Percentiles rank a stretch among this genome's conserved stretches.
These are phyloP conservation scores for Ardeotis arabs DNA, from an alignment of 2,113 vertebrate genomes.

Conservation along the genomic window DNA sequence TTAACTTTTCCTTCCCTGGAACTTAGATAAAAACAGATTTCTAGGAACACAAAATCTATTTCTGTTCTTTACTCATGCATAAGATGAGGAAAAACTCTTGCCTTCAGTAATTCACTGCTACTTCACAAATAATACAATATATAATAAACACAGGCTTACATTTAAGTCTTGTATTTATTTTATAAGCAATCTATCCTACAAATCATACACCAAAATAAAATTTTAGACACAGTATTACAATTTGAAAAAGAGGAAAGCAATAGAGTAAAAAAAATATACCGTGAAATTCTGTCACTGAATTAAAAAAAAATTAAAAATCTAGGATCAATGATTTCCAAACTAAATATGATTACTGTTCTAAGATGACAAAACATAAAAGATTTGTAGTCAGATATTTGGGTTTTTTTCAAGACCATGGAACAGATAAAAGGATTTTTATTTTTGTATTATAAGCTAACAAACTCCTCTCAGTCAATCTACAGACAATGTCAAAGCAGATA, in stretches of 20 bases:
- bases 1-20: neutral
- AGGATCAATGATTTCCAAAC: neutral
- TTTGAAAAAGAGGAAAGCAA: neutral
- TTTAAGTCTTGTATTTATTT: neutral
- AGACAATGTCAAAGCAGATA: neutral
- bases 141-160: neutral
- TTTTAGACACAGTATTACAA: neutral
- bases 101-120: neutral
- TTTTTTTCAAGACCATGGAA: neutral
- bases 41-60: neutral
- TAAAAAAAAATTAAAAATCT: neutral
- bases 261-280: neutral
- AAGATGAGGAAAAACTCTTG: neutral
- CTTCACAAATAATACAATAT: neutral
- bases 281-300: neutral
- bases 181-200: neutral
- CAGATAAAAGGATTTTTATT: neutral
- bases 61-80: neutral
- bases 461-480: neutral
- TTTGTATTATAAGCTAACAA: neutral
- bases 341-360: neutral
- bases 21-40: neutral
- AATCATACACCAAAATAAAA: neutral
- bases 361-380: neutral
- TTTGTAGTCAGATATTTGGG: neutral